Percentiles rank a stretch among this genome's conserved stretches.
Conservation (phyloP, 1,140 invertebrate genomes). For the Monomorium pharaonis region DNA sequence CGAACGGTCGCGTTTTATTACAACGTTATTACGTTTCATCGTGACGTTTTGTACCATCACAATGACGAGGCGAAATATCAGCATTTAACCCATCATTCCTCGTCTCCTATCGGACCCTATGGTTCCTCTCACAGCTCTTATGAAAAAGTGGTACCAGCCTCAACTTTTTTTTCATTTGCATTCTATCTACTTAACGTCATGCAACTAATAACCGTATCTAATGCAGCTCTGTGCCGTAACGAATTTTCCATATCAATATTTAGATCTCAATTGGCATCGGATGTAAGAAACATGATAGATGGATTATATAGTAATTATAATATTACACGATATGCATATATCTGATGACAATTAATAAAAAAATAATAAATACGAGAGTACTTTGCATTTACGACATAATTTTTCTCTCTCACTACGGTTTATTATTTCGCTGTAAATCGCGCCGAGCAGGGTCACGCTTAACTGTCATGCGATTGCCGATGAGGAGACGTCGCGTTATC, state of each 20-base stretch:
- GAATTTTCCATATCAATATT: not conserved
- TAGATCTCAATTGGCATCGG: not conserved
- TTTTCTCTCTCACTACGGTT: not conserved
- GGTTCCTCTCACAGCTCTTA: not conserved
- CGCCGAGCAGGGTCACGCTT: slow-evolving; percentile 35
- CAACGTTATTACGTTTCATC: slow-evolving; percentile 58
- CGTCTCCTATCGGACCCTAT: not conserved
- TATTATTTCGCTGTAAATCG: slow-evolving; percentile 39
- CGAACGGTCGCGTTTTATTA: slow-evolving; percentile 53
- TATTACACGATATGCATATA: not conserved
- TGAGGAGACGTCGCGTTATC: slow-evolving; percentile 48
- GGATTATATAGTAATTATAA: slow-evolving; percentile 9
- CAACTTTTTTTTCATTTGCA: slow-evolving; percentile 5
- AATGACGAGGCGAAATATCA: slow-evolving; percentile 58
- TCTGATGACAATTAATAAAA: not conserved
- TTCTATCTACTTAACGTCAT: not conserved
- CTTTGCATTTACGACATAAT: not conserved
- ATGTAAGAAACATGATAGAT: not conserved
- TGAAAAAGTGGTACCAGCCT: not conserved
- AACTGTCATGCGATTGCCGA: slow-evolving; percentile 45
- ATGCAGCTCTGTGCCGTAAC: not conserved
- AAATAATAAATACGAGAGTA: not conserved
- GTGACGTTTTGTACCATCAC: slow-evolving; percentile 53
- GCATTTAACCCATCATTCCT: slow-evolving; percentile 44
- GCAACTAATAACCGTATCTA: slow-evolving; percentile 1